Conservation (phyloP, 2,797 vertebrate genomes). For the Oceanodroma leucorhoa region DNA sequence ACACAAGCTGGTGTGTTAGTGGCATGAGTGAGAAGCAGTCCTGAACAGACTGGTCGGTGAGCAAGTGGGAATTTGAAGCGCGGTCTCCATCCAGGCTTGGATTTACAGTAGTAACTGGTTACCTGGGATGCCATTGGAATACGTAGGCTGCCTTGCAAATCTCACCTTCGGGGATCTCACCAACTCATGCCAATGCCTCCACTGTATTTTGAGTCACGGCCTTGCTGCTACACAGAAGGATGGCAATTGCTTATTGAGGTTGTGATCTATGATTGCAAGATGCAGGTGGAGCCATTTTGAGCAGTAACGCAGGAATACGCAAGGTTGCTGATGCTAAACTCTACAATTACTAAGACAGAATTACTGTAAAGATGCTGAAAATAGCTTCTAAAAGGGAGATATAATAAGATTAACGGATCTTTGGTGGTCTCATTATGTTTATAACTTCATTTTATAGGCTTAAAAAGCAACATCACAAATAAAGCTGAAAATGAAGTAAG, state of each 20-base stretch:
- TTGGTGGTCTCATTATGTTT: slow-evolving; percentile 35
- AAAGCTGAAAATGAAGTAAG: slow-evolving; percentile 57
- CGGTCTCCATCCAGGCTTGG: background rate
- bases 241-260: background rate
- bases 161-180: background rate
- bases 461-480: slow-evolving; percentile 53
- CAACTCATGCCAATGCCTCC: background rate
- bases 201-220: background rate
- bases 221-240: background rate
- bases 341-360: background rate
- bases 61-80: background rate
- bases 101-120: background rate
- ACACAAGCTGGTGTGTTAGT: background rate
- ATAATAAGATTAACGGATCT: slow-evolving; percentile 17
- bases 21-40: background rate
- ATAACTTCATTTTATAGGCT: slow-evolving; percentile 50
- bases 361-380: slow-evolving; percentile 13
- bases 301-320: background rate
- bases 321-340: background rate
- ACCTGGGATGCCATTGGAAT: background rate
- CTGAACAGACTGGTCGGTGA: background rate
- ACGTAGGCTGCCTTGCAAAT: background rate
- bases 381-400: slow-evolving; percentile 9
- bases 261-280: background rate
- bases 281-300: background rate